Conservation (phyloP, 53 echinoderm and acorn worm genomes). For the Arbacia lixula region DNA sequence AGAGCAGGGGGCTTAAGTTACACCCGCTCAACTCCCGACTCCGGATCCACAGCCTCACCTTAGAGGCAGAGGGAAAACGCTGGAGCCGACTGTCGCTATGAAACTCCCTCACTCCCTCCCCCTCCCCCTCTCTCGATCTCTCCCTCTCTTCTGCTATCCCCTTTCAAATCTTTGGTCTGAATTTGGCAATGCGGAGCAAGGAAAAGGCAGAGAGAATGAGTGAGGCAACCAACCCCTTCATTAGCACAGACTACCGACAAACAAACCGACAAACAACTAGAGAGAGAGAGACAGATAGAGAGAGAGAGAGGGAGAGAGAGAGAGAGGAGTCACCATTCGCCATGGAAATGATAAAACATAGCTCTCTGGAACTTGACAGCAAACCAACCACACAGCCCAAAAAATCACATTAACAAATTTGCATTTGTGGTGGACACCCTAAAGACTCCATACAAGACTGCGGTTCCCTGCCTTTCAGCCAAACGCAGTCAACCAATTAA, state of each 20-base stretch:
- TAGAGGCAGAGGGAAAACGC: no score
- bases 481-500: slow-evolving; percentile 47
- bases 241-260: no score
- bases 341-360: slow-evolving; percentile 7
- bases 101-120: no score
- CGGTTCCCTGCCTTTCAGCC: slow-evolving; percentile 24
- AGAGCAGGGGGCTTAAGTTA: slow-evolving; percentile 35
- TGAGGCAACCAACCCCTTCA: slow-evolving; percentile 18
- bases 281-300: no score
- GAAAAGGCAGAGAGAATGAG: not conserved
- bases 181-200: not conserved
- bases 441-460: slow-evolving; percentile 19
- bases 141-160: no score
- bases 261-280: no score
- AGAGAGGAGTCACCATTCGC: slow-evolving; percentile 7
- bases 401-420: slow-evolving; percentile 52
- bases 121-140: no score
- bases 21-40: slow-evolving; percentile 22
- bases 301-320: no score
- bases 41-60: slow-evolving; percentile 5
- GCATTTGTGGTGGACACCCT: slow-evolving; percentile 36
- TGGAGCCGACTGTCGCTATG: no score
- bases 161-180: no score
- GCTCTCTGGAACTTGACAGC: slow-evolving; percentile 18
- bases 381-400: slow-evolving; percentile 18